Evolutionary conservation across 2,797 vertebrate species (phyloP), one percentile per base, ranked within the genome.

Genomic region (Lepidocolaptes lacrymiger): DNA sequence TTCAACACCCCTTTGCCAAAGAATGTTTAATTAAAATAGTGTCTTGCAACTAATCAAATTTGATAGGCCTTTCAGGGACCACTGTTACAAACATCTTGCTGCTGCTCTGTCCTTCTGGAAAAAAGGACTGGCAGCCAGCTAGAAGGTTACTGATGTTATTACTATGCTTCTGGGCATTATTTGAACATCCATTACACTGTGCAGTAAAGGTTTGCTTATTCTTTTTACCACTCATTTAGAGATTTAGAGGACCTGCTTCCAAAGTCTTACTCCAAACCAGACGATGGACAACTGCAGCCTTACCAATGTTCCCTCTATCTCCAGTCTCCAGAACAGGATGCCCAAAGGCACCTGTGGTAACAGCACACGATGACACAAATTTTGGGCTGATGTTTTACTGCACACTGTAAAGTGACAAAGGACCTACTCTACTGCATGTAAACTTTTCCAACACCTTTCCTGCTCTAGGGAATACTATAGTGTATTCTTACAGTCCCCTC

Each of bases 291-390:
- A 64, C 20, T 41, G 37, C 26, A 79, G 59, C 22, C n/a, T 28
- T 30, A 28, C 3, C 14, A 41, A 8, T 21, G 22, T 9, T 23
- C 6, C 32, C 43, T 83, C 76, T 41, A 63, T n/a, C 8, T 52
- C 15, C 56, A 63, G 24, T 48, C 17, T 34, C 28, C n/a, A 52
- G 4, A 64, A 83, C 3, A 78, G 9, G 44, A 83, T 16, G 27
- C 46, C 49, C 16, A 76, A 82, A 17, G 37, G 20, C 23, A 76
- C 0, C 20, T 11, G 14, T 34, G 7, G 5, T 28, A 84, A 74
- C 0, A 17, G 28, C 1, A 5, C 8, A 24, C 0, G 1, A 7
- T 8, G 4, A 20, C 14, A 89, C 1, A 1, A n/a, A 41, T 61
- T 75, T 30, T 52, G 22, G 15, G 30, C 26, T 26, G 21, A 49